Evolutionary conservation across 2,797 vertebrate species (phyloP).

Genomic region (Chloroceryle amazona): DNA sequence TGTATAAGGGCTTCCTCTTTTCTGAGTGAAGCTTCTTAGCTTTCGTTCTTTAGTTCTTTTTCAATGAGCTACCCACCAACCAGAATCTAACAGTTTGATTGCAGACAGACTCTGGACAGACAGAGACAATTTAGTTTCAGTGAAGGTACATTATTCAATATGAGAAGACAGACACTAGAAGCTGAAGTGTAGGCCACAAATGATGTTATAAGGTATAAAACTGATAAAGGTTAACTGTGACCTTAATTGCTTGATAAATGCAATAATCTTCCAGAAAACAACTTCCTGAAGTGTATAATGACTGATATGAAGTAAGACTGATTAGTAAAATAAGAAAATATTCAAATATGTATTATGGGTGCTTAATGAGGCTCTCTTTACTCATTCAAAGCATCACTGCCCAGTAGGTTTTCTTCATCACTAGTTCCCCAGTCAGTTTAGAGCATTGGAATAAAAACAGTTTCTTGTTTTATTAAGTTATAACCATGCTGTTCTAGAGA

Average conservation of each 20-base stretch:
- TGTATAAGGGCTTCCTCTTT: neutral
- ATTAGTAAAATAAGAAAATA: neutral
- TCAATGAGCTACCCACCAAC: neutral
- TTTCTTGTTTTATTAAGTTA: neutral
- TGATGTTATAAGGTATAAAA: neutral
- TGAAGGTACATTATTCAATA: neutral
- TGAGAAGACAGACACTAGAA: neutral
- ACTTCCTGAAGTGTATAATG: neutral
- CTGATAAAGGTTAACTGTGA: neutral
- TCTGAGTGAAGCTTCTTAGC: neutral
- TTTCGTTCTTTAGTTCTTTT: neutral
- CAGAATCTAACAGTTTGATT: neutral
- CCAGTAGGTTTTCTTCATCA: neutral
- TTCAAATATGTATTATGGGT: rapidly evolving
- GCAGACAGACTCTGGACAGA: neutral
- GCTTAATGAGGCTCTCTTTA: neutral
- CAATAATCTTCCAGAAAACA: neutral
- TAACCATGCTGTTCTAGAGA: neutral
- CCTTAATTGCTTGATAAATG: neutral
- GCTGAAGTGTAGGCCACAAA: neutral
- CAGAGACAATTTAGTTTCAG: neutral
- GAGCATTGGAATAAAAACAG: neutral
- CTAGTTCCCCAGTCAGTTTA: neutral
- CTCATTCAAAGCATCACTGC: neutral
- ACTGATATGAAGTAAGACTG: neutral